A percentile compares a stretch with the other conserved stretches of the same genome.
Evolutionary conservation across 2,797 vertebrate species (phyloP).

Genomic region (Delichon dasypus): DNA sequence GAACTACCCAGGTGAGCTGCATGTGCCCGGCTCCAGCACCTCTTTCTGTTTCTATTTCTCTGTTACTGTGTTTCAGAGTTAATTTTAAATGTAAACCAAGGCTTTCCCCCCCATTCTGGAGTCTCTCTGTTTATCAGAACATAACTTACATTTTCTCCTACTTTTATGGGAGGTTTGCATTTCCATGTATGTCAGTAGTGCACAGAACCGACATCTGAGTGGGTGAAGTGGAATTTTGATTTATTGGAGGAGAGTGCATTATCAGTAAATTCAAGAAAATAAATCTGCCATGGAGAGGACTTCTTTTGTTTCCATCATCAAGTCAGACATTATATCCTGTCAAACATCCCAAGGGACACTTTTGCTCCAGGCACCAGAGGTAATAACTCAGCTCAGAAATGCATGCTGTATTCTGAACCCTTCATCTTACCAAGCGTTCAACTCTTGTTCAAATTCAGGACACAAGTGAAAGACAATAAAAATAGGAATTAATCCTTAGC

Average conservation of each 20-base stretch:
- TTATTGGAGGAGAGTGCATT: slow-evolving; percentile 18
- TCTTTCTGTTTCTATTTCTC: neutral
- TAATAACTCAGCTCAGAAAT: slow-evolving; percentile 43
- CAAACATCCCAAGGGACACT: slow-evolving; percentile 14
- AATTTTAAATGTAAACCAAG: neutral
- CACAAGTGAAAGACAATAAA: neutral
- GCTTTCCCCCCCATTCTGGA: neutral
- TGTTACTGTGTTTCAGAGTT: neutral
- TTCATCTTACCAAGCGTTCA: neutral
- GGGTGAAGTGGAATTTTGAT: slow-evolving; percentile 44
- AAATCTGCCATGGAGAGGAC: slow-evolving; percentile 45
- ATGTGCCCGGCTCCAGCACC: too few relatives aligned
- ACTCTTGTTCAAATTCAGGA: neutral
- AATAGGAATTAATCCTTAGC: neutral
- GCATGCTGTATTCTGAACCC: neutral
- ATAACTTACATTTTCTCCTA: slow-evolving; percentile 1
- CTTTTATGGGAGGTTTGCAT: neutral
- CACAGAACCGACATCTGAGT: neutral
- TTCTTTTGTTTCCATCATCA: slow-evolving; percentile 58
- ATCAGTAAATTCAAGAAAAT: slow-evolving; percentile 54
- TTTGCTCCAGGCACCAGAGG: slow-evolving; percentile 26
- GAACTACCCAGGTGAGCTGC: neutral
- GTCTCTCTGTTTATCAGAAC: neutral
- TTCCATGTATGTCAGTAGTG: neutral
- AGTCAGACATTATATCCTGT: slow-evolving; percentile 42